Conservation (phyloP, 1,140 invertebrate genomes). For the Trichoplusia ni region DNA sequence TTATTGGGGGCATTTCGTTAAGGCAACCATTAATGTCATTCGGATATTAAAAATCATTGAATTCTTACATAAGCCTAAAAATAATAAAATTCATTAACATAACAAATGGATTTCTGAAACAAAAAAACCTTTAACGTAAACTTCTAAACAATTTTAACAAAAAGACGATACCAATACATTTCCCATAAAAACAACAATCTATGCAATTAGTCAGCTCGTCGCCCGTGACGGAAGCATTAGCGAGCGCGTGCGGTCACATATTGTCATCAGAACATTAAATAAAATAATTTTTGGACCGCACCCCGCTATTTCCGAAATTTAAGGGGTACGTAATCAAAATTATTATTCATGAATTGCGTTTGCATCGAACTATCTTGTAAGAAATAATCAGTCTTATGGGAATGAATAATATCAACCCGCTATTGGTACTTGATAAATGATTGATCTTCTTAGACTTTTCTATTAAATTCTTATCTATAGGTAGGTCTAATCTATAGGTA, state of each 20-base stretch:
- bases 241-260: conserved; percentile 33
- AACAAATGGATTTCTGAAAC: too few relatives aligned
- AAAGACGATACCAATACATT: background rate
- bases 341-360: background rate
- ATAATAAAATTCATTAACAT: too few relatives aligned
- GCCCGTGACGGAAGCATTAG: conserved; percentile 51
- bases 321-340: background rate
- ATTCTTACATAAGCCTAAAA: background rate
- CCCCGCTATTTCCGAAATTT: conserved; percentile 35
- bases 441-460: too few relatives aligned
- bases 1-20: background rate
- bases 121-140: background rate
- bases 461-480: too few relatives aligned
- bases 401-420: too few relatives aligned
- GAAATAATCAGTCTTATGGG: too few relatives aligned
- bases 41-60: background rate
- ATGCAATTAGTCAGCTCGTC: conserved; percentile 40
- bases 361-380: too few relatives aligned
- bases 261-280: conserved; percentile 32
- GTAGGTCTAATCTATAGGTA: too few relatives aligned
- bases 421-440: too few relatives aligned
- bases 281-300: conserved; percentile 41
- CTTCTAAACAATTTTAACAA: background rate
- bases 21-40: background rate
- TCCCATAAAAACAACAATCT: background rate